phyloP scores from a whole-genome alignment of 2,113 vertebrate genomes.

The Pedionomus torquatus region DNA sequence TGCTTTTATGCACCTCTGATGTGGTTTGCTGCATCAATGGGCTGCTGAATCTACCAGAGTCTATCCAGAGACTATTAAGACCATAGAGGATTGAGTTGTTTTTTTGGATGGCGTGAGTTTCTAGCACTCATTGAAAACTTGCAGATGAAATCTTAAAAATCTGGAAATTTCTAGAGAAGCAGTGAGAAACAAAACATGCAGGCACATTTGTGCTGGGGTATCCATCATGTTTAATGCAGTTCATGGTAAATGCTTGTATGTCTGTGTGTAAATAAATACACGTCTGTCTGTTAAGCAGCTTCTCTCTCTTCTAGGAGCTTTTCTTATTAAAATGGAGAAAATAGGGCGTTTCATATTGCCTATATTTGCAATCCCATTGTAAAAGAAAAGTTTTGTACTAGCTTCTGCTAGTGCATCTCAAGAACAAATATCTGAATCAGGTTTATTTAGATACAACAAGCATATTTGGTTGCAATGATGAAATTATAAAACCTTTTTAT shows the following conservation, averaged over 20 bases:
- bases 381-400: neutral
- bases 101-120: neutral
- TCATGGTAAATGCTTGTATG: neutral
- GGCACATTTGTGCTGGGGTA: neutral
- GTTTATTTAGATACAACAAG: neutral
- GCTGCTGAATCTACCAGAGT: neutral
- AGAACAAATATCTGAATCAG: neutral
- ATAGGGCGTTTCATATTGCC: neutral
- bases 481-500: neutral
- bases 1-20: neutral
- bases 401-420: neutral
- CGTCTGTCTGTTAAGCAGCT: neutral
- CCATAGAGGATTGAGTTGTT: neutral
- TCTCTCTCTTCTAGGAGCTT: neutral
- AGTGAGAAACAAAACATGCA: neutral
- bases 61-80: neutral
- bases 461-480: neutral
- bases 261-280: neutral
- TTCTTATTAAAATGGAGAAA: neutral
- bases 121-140: neutral
- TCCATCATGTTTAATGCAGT: neutral
- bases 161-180: neutral
- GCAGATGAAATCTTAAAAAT: neutral
- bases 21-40: neutral
- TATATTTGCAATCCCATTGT: neutral